Percentiles rank a stretch among this genome's conserved stretches.
Evolutionary conservation across 2,113 vertebrate genomes (phyloP).

Genomic region (Galbula dea): DNA sequence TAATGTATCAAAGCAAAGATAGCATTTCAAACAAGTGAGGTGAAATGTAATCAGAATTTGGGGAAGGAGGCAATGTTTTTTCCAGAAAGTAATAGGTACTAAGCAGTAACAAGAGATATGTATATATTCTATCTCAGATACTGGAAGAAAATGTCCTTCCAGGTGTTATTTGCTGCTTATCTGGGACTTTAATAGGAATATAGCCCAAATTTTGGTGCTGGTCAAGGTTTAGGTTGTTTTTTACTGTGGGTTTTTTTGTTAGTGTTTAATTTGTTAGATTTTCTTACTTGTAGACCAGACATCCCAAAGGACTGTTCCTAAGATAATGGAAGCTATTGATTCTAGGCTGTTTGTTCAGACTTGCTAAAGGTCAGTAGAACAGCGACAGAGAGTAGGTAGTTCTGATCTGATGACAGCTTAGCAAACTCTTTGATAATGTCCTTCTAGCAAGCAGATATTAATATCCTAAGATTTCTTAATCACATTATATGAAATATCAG

Average conservation of each 20-base stretch:
- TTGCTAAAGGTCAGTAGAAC: not conserved
- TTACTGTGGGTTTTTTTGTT: not conserved
- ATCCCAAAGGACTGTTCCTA: not conserved
- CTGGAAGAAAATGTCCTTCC: not conserved
- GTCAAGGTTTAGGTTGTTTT: not conserved
- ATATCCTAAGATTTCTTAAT: not conserved
- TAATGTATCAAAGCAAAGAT: not conserved
- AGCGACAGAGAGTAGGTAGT: not conserved
- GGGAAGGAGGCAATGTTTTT: not conserved
- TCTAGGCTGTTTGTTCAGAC: not conserved
- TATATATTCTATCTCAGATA: not conserved
- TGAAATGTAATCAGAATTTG: not conserved
- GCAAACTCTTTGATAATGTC: not conserved
- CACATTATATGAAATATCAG: not conserved
- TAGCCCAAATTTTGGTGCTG: not conserved
- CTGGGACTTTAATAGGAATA: not conserved
- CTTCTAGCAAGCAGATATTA: not conserved
- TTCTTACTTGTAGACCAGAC: not conserved
- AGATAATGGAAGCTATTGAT: not conserved
- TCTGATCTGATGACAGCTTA: not conserved
- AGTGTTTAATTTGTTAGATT: not conserved
- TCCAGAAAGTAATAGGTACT: not conserved
- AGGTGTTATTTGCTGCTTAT: not conserved
- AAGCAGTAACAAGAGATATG: not conserved
- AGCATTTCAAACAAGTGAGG: not conserved